Evolutionary conservation across 2,888 invertebrate genomes (phyloP).

Genomic region (Tetanocera ferruginea): DNA sequence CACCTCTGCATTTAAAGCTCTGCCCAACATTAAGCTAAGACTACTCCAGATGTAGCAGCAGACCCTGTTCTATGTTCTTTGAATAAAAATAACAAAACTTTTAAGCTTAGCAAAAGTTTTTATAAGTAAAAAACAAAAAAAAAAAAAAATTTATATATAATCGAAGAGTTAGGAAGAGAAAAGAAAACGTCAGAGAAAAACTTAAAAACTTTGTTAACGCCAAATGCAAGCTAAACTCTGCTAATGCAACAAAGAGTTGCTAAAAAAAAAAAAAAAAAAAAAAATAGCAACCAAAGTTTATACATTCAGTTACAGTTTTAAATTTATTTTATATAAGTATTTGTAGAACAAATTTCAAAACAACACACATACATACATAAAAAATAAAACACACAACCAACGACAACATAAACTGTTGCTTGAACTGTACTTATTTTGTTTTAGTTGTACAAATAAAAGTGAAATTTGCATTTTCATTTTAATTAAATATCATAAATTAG

Average conservation of each 20-base stretch:
- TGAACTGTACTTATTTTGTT: neutral
- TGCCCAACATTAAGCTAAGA: no score
- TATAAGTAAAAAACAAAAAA: neutral
- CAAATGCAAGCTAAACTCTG: neutral
- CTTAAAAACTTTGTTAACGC: neutral
- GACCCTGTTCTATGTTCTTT: no score
- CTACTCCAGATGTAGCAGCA: no score
- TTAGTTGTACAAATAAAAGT: conserved; percentile 2
- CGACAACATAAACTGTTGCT: neutral
- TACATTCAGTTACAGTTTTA: conserved; percentile 3
- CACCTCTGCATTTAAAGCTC: no score
- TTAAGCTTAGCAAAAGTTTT: neutral
- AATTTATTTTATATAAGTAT: neutral
- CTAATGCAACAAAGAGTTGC: neutral
- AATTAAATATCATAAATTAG: conserved; percentile 25
- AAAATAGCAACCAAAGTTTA: neutral
- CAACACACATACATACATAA: neutral
- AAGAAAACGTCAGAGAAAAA: neutral
- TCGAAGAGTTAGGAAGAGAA: neutral
- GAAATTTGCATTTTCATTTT: conserved; percentile 25
- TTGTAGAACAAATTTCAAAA: conserved; percentile 3
- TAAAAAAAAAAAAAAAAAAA: neutral
- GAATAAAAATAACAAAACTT: no score
- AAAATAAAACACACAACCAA: neutral
- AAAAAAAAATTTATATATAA: no score